phyloP scores from a whole-genome alignment of 2,888 invertebrate genomes.

The Leucophora obtusa region DNA sequence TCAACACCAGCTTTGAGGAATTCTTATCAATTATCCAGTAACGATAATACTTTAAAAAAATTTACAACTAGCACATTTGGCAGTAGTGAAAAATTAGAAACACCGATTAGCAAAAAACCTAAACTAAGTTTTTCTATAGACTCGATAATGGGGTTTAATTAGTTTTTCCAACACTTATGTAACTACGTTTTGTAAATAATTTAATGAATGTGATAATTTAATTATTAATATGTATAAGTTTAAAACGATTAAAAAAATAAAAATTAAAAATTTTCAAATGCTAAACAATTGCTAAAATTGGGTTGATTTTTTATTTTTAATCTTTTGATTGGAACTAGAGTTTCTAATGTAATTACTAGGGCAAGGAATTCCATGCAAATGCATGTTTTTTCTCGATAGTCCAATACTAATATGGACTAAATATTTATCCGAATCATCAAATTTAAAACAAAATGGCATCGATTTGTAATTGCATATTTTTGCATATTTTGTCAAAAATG shows the following conservation, averaged over 20 bases:
- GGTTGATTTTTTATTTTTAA: too few species aligned
- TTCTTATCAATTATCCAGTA: constrained; percentile 6
- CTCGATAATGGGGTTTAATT: constrained; percentile 81
- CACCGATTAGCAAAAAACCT: constrained; percentile 61
- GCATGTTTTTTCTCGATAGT: too few species aligned
- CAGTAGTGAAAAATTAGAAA: not conserved
- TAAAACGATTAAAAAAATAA: constrained; percentile 13
- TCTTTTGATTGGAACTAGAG: too few species aligned
- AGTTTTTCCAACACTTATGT: not conserved
- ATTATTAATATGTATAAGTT: constrained; percentile 18
- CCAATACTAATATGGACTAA: too few species aligned
- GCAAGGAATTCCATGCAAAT: too few species aligned
- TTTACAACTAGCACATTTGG: not conserved
- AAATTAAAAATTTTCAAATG: not conserved
- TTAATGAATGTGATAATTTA: constrained; percentile 46
- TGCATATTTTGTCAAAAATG: too few species aligned
- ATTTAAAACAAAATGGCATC: too few species aligned
- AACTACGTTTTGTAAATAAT: constrained; percentile 12
- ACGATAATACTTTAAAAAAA: not conserved
- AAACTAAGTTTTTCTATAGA: constrained; percentile 66
- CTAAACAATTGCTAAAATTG: not conserved
- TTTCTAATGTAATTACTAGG: too few species aligned
- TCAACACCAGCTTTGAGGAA: not conserved
- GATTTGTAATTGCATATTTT: too few species aligned
- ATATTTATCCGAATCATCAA: too few species aligned